Evolutionary conservation across 1,140 invertebrate species (phyloP).

Genomic region (Penaeus chinensis): DNA sequence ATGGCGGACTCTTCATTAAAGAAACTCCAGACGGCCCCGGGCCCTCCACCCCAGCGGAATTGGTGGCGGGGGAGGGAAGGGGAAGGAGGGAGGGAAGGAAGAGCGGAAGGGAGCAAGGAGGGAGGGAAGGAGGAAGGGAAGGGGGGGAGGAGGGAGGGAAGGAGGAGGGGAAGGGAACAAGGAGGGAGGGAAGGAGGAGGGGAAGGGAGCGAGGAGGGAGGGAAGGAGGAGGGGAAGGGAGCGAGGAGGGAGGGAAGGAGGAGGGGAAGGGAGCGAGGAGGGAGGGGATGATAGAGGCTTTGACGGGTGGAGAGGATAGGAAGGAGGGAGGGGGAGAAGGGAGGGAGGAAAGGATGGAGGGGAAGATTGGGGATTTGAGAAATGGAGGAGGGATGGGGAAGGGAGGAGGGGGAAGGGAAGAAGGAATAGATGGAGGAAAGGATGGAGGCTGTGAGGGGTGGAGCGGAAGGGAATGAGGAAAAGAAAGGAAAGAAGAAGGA

Average conservation of each 20-base stretch:
- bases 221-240: background rate
- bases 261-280: too few species aligned
- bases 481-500: too few species aligned
- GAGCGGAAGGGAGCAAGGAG: background rate
- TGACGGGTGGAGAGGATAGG: background rate
- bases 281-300: background rate
- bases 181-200: background rate
- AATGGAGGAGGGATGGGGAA: too few species aligned
- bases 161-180: background rate
- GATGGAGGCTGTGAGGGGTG: too few species aligned
- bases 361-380: too few species aligned
- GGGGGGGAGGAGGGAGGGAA: background rate
- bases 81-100: background rate
- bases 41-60: constrained; percentile 39
- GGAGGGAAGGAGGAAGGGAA: background rate
- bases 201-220: background rate
- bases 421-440: too few species aligned
- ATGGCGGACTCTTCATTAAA: constrained; percentile 62
- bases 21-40: constrained; percentile 51
- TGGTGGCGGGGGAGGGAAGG: background rate
- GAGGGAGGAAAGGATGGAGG: background rate
- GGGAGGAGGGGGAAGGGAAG: background rate
- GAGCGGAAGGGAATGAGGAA: too few species aligned
- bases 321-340: background rate
- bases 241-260: background rate